Conservation (phyloP, 53 echinoderm and acorn worm genomes). For the Mesocentrotus franciscanus region DNA sequence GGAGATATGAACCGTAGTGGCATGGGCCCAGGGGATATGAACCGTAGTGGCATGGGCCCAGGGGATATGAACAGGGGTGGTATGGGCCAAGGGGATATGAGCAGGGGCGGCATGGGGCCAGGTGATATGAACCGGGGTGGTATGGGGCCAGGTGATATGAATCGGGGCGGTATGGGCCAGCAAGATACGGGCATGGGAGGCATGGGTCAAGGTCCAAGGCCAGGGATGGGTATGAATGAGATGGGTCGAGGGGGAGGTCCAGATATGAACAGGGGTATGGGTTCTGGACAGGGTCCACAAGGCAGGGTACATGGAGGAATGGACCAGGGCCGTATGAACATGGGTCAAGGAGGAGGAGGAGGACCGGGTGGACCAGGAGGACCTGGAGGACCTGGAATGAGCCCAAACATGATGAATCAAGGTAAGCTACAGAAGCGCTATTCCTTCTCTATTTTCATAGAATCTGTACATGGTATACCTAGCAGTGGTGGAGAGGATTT, state of each 20-base stretch:
- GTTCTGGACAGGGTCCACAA: slow-evolving; percentile 48
- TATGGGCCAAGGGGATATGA: slow-evolving; percentile 43
- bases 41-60: slow-evolving; percentile 43
- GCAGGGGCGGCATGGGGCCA: slow-evolving; percentile 53
- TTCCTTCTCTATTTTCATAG: no score
- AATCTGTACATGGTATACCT: no score
- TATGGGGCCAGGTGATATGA: slow-evolving; percentile 40
- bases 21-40: slow-evolving; percentile 57
- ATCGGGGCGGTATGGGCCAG: slow-evolving; percentile 23
- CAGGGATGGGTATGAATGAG: slow-evolving; percentile 55
- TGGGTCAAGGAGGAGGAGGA: slow-evolving; percentile 41
- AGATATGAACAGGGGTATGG: slow-evolving; percentile 55
- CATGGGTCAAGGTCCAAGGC: slow-evolving; percentile 27
- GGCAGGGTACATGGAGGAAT: slow-evolving; percentile 55
- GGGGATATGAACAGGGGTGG: slow-evolving; percentile 6
- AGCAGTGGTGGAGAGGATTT: no score
- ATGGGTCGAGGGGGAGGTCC: not conserved
- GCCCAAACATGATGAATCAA: slow-evolving; percentile 54
- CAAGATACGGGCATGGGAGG: slow-evolving; percentile 52
- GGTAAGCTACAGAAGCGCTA: not conserved
- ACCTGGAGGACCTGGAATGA: slow-evolving; percentile 55
- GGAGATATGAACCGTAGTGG: slow-evolving; percentile 27
- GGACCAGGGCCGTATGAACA: slow-evolving; percentile 53
- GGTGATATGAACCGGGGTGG: slow-evolving; percentile 46
- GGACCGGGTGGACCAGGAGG: not conserved